Percentiles rank a stretch among this genome's conserved stretches.
phyloP scores from a whole-genome alignment of 2,113 vertebrate species.

The Eonycteris spelaea region DNA sequence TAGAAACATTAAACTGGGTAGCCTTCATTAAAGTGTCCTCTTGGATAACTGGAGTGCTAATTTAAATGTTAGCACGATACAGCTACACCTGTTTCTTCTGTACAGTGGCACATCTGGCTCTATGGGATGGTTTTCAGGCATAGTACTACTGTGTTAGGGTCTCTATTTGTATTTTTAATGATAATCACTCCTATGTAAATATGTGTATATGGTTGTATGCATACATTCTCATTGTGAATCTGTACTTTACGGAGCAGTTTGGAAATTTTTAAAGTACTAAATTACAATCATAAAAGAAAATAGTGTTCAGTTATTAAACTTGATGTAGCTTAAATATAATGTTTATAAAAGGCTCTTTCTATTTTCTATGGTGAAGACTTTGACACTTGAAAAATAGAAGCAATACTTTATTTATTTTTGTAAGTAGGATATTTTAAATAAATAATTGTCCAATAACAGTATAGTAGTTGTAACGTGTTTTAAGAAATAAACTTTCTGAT shows the following conservation, averaged over 20 bases:
- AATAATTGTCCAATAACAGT: conserved; percentile 48
- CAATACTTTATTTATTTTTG: conserved; percentile 82
- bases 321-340: conserved; percentile 42
- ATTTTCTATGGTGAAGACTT: conserved; percentile 78
- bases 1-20: conserved; percentile 25
- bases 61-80: background rate
- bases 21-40: background rate
- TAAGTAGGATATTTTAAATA: conserved; percentile 75
- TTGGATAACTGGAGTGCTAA: conserved; percentile 4
- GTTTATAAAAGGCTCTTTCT: conserved; percentile 67
- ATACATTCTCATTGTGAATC: conserved; percentile 47
- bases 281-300: conserved; percentile 41
- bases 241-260: background rate
- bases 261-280: conserved; percentile 50
- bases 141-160: background rate
- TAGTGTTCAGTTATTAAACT: conserved; percentile 27
- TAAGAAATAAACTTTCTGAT: conserved; percentile 57
- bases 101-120: background rate
- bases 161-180: background rate
- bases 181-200: conserved; percentile 38
- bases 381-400: conserved; percentile 76
- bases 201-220: conserved; percentile 31
- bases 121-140: background rate
- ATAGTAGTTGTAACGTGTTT: conserved; percentile 69
- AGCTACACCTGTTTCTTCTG: background rate